phyloP scores from a whole-genome alignment of 1,140 invertebrate genomes.

The Aphaenogaster rudis region DNA sequence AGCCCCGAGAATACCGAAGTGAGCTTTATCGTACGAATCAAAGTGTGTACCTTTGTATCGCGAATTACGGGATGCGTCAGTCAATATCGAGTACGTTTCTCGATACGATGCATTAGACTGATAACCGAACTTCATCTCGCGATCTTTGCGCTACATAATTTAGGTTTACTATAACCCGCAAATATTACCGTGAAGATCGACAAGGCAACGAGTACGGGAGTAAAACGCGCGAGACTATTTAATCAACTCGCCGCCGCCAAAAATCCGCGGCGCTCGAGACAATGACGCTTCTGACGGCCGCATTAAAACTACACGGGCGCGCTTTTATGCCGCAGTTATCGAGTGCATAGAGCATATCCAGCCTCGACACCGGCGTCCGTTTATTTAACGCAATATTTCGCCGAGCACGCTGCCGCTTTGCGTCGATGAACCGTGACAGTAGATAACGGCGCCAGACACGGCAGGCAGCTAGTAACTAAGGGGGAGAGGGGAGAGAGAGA shows the following conservation, averaged over 20 bases:
- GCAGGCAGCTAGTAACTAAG: neutral
- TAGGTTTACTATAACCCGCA: neutral
- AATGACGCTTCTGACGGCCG: constrained; percentile 29
- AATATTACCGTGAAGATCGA: constrained; percentile 27
- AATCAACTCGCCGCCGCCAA: constrained; percentile 39
- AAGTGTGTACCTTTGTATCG: constrained; percentile 19
- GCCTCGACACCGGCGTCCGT: constrained; percentile 22
- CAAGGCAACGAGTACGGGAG: neutral
- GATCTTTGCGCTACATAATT: constrained; percentile 9
- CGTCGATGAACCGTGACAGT: constrained; percentile 63
- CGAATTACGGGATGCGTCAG: constrained; percentile 27
- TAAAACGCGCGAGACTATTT: constrained; percentile 20
- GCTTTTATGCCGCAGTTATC: constrained; percentile 57
- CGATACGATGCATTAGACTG: neutral
- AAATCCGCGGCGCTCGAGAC: constrained; percentile 12
- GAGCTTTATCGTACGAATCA: constrained; percentile 36
- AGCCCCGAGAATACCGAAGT: constrained; percentile 8
- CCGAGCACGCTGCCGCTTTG: constrained; percentile 23
- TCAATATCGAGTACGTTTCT: neutral
- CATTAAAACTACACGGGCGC: constrained; percentile 57
- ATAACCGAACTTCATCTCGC: neutral
- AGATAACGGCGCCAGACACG: constrained; percentile 62
- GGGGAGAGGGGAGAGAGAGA: neutral
- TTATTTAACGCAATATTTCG: constrained; percentile 70
- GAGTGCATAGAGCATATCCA: constrained; percentile 32